Evolutionary conservation across 2,888 invertebrate species (phyloP).

Genomic region (Nomada ferruginata): DNA sequence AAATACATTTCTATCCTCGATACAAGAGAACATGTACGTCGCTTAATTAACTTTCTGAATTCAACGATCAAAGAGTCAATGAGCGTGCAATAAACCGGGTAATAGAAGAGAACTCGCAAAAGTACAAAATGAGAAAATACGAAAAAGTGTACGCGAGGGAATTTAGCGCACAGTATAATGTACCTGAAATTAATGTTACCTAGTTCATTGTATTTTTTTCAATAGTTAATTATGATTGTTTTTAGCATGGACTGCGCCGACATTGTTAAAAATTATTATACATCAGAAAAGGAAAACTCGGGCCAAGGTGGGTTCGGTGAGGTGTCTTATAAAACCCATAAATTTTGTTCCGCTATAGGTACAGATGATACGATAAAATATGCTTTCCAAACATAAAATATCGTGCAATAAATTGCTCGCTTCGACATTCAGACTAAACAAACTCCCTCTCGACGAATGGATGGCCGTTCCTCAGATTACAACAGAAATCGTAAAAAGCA

Average conservation of each 20-base stretch:
- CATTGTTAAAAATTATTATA: background rate
- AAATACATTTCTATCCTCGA: no score
- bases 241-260: background rate
- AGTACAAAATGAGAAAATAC: no score
- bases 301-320: no score
- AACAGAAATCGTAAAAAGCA: conserved; percentile 25
- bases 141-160: no score
- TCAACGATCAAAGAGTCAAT: no score
- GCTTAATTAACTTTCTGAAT: no score
- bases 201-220: background rate
- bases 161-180: no score
- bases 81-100: no score
- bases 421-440: conserved; percentile 33
- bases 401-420: conserved; percentile 30
- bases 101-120: no score
- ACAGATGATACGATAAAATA: conserved; percentile 32
- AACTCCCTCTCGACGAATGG: conserved; percentile 18
- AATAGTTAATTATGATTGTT: background rate
- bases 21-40: no score
- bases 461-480: background rate
- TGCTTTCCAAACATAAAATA: conserved; percentile 36
- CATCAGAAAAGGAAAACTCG: background rate
- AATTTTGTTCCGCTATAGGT: conserved; percentile 8
- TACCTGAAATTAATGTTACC: no score
- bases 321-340: conserved; percentile 27